Base-by-base conservation (phyloP, 1,140 invertebrate species). In the Centruroides sculpturatus region DNA sequence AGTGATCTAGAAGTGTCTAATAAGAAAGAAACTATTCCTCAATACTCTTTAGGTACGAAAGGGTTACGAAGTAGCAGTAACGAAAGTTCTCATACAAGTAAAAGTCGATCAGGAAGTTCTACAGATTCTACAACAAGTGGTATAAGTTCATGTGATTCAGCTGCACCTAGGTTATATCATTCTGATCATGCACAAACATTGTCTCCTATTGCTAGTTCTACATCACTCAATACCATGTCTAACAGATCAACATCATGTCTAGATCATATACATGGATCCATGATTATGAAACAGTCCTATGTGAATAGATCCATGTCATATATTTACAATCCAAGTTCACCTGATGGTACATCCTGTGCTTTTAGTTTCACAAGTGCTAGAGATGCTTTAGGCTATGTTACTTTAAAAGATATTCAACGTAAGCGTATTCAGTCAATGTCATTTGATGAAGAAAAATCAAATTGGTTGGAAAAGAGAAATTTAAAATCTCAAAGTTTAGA, bases 191-290 rank as follows among this genome's bases (percentile, higher is more conserved):
- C 67, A 11, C 78, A 82, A 68, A 86, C 84, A 11, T 74, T 89
- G n/a, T 89, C 86, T 74, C 86, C 87, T 3, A 86, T 89, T 68
- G 85, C 85, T 1, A 89, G 86, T 73, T 83, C 85, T 8, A 69
- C 73, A 12, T 76, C 75, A 0, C 60, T 76, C 4, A 62, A 62
- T 50, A 61, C 53, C 11, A 58, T 56, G 53, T 53, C 56, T 7
- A 60, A 57, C 47, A 59, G 57, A 50, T 60, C 59, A 35, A 41
- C 41, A 41, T 0, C 41, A 41, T 41, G 41, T 41, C 8, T 41
- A 41, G 41, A 41, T 41, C 41, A 41, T 8, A 41, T 41, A 41
- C 41, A 41, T 41, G 41, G 41, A 41, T 41, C 41, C 5, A 41
- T 6, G 5, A 41, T 8, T 6, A 6, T 3, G 8, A 41, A 65